Percentiles rank a stretch among this genome's conserved stretches.
These are phyloP conservation scores for Xestia xanthographa DNA, from an alignment of 2,888 invertebrate species.

Conservation along the genomic window DNA sequence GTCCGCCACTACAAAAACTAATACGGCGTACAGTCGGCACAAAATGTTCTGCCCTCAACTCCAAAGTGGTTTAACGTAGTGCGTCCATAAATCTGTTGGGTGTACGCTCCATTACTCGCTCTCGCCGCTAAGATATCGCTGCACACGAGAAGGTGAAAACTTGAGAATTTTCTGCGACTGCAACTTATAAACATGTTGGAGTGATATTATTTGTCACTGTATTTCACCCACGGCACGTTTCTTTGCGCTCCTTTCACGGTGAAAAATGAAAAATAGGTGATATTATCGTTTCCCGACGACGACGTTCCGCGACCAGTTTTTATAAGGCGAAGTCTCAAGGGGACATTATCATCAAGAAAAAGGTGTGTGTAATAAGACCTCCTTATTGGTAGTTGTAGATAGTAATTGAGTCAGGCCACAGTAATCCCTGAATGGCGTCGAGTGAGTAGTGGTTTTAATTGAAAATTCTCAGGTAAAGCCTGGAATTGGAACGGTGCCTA, in stretches of 20 bases:
- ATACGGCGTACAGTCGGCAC: conserved; percentile 60
- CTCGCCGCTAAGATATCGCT: conserved; percentile 64
- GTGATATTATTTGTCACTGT: conserved; percentile 67
- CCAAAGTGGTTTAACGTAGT: conserved; percentile 65
- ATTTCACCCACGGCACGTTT: conserved; percentile 55
- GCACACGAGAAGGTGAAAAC: conserved; percentile 64
- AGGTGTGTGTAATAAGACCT: conserved; percentile 41
- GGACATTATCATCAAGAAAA: conserved; percentile 39
- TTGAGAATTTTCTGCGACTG: conserved; percentile 63
- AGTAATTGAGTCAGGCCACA: conserved; percentile 37
- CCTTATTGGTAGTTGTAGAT: conserved; percentile 36
- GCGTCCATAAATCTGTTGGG: conserved; percentile 75
- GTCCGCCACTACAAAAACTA: conserved; percentile 55
- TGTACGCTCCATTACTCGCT: conserved; percentile 77
- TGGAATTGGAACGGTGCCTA: conserved; percentile 55
- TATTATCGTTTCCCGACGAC: conserved; percentile 40
- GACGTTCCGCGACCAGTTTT: conserved; percentile 36
- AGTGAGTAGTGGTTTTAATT: conserved; percentile 55
- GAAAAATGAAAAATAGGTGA: conserved; percentile 52
- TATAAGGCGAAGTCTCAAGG: conserved; percentile 10
- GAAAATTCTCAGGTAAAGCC: conserved; percentile 55
- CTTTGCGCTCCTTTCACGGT: conserved; percentile 42
- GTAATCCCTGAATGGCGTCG: conserved; percentile 52
- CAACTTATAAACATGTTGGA: conserved; percentile 68
- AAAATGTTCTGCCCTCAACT: conserved; percentile 66